phyloP scores from a whole-genome alignment of 2,797 vertebrate genomes.

The Sebastes umbrosus region DNA sequence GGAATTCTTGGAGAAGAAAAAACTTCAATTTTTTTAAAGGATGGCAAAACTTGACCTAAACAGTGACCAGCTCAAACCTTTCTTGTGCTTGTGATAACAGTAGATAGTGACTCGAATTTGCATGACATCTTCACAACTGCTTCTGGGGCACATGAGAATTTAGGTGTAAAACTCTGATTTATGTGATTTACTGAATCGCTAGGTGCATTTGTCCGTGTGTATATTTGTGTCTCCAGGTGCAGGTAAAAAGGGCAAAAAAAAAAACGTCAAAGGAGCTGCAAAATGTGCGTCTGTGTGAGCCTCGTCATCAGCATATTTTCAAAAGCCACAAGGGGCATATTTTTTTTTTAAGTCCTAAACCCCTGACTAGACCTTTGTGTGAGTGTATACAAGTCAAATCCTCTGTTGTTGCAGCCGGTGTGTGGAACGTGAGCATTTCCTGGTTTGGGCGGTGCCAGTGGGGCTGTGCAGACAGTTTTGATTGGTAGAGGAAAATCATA shows the following conservation, averaged over 20 bases:
- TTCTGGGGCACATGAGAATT: not conserved
- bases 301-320: slow-evolving; percentile 46
- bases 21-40: not conserved
- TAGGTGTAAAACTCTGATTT: not conserved
- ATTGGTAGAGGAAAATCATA: slow-evolving; percentile 49
- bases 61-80: not conserved
- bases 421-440: slow-evolving; percentile 60
- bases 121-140: not conserved
- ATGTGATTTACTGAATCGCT: not conserved
- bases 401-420: slow-evolving; percentile 50
- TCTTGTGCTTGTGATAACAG: not conserved
- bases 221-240: not conserved
- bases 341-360: slow-evolving; percentile 30
- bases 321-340: slow-evolving; percentile 29
- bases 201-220: not conserved
- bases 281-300: slow-evolving; percentile 1
- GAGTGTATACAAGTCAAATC: slow-evolving; percentile 47
- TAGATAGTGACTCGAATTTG: not conserved
- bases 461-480: slow-evolving; percentile 15
- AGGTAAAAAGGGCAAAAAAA: not conserved
- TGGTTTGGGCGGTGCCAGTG: slow-evolving; percentile 42
- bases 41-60: not conserved
- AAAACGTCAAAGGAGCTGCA: slow-evolving; percentile 1
- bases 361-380: slow-evolving; percentile 55
- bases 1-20: not conserved